Conservation (phyloP, 2,888 invertebrate genomes). For the Mantis religiosa region DNA sequence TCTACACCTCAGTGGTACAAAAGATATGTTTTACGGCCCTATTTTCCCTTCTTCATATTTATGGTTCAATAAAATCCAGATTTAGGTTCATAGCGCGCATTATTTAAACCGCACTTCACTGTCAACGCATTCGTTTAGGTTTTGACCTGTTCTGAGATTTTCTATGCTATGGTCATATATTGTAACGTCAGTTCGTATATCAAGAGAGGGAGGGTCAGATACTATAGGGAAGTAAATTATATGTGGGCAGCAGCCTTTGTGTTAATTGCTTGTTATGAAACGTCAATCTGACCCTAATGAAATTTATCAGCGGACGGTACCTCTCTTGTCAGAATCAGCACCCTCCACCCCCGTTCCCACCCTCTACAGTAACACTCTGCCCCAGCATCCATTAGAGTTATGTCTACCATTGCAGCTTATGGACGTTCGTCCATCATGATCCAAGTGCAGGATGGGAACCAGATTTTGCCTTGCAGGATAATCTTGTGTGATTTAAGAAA, state of each 20-base stretch:
- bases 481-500: no score
- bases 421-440: neutral
- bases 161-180: neutral
- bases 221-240: neutral
- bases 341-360: neutral
- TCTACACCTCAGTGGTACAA: no score
- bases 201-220: neutral
- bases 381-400: neutral
- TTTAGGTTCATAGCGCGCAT: no score
- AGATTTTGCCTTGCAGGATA: no score
- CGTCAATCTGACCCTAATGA: conserved; percentile 1
- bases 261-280: conserved; percentile 6
- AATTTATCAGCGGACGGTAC: neutral
- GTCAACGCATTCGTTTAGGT: no score
- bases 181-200: neutral
- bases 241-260: neutral
- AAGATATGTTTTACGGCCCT: no score
- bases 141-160: neutral
- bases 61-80: no score
- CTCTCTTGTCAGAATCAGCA: neutral
- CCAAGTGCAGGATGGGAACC: neutral
- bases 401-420: neutral
- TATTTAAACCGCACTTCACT: no score
- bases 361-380: neutral
- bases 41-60: no score